Conservation (phyloP, 2,797 vertebrate genomes). For the Carduelis carduelis region DNA sequence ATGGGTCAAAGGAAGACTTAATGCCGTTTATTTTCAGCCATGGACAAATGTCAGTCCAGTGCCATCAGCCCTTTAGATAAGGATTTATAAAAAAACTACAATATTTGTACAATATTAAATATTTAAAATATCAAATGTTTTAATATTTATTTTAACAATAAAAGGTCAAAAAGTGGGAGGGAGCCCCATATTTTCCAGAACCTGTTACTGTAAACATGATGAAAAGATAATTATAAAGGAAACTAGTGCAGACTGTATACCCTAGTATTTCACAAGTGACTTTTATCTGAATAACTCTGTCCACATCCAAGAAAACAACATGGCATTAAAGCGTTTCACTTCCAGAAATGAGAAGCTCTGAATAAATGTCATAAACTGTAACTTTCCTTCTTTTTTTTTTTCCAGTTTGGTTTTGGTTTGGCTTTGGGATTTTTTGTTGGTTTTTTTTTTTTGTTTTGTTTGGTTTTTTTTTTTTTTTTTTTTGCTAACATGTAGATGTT, state of each 20-base stretch:
- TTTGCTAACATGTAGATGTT: not conserved
- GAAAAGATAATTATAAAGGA: not conserved
- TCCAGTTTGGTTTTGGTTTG: not conserved
- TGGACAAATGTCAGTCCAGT: not conserved
- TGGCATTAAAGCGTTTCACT: not conserved
- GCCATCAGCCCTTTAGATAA: not conserved
- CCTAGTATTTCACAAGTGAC: not conserved
- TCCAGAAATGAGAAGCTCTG: not conserved
- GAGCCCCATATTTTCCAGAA: not conserved
- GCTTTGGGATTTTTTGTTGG: not conserved
- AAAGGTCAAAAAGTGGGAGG: not conserved
- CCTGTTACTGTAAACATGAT: not conserved
- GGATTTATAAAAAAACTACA: rapidly evolving
- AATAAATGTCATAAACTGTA: not conserved
- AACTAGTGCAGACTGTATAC: not conserved
- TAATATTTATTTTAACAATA: not conserved
- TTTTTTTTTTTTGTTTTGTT: not conserved
- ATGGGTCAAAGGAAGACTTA: not conserved
- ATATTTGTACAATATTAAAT: not conserved
- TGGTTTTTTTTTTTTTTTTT: not conserved
- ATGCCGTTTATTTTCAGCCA: not conserved
- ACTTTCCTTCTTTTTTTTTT: not conserved
- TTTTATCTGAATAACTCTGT: not conserved
- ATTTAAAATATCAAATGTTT: not conserved
- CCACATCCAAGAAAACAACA: not conserved